These are phyloP conservation scores for Silvanus unidentatus DNA, from an alignment of 2,888 invertebrate genomes.

Conservation along the genomic window DNA sequence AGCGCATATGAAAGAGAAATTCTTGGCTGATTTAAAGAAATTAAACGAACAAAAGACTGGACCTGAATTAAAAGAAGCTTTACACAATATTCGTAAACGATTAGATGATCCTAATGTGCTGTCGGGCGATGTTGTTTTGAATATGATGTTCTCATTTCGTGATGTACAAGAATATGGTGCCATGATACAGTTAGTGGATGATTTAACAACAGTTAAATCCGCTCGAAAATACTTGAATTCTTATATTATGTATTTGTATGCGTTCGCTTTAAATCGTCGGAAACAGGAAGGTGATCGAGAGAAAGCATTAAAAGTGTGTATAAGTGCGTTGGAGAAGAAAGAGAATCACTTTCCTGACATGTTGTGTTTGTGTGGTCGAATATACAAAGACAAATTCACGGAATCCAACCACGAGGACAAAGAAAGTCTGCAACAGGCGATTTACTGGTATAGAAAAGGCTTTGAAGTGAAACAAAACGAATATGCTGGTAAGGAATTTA, in stretches of 20 bases:
- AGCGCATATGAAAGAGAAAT: slow-evolving; percentile 96
- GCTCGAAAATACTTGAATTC: slow-evolving; percentile 84
- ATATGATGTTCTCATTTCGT: slow-evolving; percentile 85
- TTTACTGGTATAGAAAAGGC: slow-evolving; percentile 95
- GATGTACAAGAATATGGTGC: slow-evolving; percentile 95
- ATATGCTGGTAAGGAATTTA: slow-evolving; percentile 67
- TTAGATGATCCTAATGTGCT: slow-evolving; percentile 95
- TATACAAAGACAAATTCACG: slow-evolving; percentile 95
- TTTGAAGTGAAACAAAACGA: slow-evolving; percentile 98
- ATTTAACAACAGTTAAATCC: slow-evolving; percentile 83
- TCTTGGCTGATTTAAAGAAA: slow-evolving; percentile 86
- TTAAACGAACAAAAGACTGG: slow-evolving; percentile 83
- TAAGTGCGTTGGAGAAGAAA: slow-evolving; percentile 83
- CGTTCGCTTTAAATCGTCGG: slow-evolving; percentile 93
- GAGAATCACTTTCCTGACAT: slow-evolving; percentile 96
- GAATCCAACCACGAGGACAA: slow-evolving; percentile 89
- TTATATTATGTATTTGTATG: slow-evolving; percentile 88
- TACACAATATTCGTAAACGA: slow-evolving; percentile 86
- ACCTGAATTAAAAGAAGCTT: slow-evolving; percentile 68
- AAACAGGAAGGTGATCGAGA: slow-evolving; percentile 93
- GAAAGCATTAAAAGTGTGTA: slow-evolving; percentile 85
- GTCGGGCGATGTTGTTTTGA: slow-evolving; percentile 92
- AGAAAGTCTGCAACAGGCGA: slow-evolving; percentile 84
- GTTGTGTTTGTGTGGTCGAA: slow-evolving; percentile 94
- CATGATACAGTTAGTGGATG: slow-evolving; percentile 94